Evolutionary conservation across 2,797 vertebrate genomes (phyloP).

Genomic region (Aldrovandia affinis): DNA sequence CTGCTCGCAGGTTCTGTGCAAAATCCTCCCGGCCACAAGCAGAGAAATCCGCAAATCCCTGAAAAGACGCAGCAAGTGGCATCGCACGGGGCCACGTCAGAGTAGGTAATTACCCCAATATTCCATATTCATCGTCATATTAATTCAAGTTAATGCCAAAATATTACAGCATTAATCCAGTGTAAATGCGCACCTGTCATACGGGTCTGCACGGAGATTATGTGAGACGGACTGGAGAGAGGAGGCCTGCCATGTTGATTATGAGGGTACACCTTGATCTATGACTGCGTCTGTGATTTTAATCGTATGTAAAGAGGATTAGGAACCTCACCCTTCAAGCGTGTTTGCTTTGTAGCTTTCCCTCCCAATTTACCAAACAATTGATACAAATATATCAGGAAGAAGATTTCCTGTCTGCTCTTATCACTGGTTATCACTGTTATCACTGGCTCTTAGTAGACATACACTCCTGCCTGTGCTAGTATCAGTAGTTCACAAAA

Average conservation of each 20-base stretch:
- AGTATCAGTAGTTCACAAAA: background rate
- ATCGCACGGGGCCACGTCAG: constrained; percentile 38
- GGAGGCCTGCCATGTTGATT: constrained; percentile 61
- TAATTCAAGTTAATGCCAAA: constrained; percentile 77
- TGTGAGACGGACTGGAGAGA: constrained; percentile 21
- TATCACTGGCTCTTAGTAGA: background rate
- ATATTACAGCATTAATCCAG: constrained; percentile 74
- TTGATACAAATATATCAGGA: no score
- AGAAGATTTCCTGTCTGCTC: no score
- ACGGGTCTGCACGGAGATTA: constrained; percentile 55
- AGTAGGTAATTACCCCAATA: constrained; percentile 71
- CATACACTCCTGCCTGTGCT: background rate
- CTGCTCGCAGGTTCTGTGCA: constrained; percentile 10
- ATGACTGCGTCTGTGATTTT: background rate
- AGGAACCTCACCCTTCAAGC: constrained; percentile 6
- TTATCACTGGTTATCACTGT: no score
- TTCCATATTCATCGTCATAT: constrained; percentile 66
- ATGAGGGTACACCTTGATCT: constrained; percentile 27
- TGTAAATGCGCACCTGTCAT: constrained; percentile 72
- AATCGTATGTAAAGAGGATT: constrained; percentile 31
- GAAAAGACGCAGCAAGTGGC: constrained; percentile 40
- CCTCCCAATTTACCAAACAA: background rate
- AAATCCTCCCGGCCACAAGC: constrained; percentile 20
- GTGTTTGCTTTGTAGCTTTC: background rate
- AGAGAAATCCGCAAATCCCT: constrained; percentile 40